phyloP scores from a whole-genome alignment of 2,888 invertebrate species.

The Eudemis profundana region DNA sequence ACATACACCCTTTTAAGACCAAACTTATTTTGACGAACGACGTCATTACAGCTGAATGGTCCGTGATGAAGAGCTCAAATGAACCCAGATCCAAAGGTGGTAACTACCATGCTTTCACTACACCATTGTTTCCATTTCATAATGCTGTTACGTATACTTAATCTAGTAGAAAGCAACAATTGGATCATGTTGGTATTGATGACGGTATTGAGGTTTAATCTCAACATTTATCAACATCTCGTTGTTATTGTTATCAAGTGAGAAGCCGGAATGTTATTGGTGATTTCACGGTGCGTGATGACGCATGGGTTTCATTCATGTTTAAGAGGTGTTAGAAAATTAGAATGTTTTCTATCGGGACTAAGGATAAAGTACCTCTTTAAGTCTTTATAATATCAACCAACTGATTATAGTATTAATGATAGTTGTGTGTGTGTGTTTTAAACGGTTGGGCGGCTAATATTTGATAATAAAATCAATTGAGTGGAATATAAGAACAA shows the following conservation, averaged over 20 bases:
- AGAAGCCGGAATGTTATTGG: slow-evolving; percentile 33
- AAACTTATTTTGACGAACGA: slow-evolving; percentile 52
- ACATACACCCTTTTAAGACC: not conserved
- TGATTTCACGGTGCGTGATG: slow-evolving; percentile 33
- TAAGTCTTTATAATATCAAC: too few species aligned
- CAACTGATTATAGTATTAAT: too few species aligned
- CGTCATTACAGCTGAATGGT: slow-evolving; percentile 56
- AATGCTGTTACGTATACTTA: slow-evolving; percentile 67
- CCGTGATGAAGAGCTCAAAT: slow-evolving; percentile 56
- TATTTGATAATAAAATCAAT: too few species aligned
- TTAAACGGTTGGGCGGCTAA: too few species aligned
- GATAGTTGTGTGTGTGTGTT: too few species aligned
- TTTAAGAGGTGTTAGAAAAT: slow-evolving; percentile 22
- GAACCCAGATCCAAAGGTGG: slow-evolving; percentile 56
- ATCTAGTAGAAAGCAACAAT: slow-evolving; percentile 74
- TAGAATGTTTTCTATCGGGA: too few species aligned
- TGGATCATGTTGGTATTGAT: slow-evolving; percentile 52
- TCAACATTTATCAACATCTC: slow-evolving; percentile 42
- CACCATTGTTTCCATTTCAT: slow-evolving; percentile 69
- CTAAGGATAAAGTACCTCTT: too few species aligned
- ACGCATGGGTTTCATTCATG: slow-evolving; percentile 34
- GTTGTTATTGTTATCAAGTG: slow-evolving; percentile 36
- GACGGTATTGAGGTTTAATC: slow-evolving; percentile 36
- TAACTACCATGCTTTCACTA: slow-evolving; percentile 64
- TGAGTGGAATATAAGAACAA: too few species aligned